Conservation (phyloP, 2,797 vertebrate genomes). For the Nothura maculosa region DNA sequence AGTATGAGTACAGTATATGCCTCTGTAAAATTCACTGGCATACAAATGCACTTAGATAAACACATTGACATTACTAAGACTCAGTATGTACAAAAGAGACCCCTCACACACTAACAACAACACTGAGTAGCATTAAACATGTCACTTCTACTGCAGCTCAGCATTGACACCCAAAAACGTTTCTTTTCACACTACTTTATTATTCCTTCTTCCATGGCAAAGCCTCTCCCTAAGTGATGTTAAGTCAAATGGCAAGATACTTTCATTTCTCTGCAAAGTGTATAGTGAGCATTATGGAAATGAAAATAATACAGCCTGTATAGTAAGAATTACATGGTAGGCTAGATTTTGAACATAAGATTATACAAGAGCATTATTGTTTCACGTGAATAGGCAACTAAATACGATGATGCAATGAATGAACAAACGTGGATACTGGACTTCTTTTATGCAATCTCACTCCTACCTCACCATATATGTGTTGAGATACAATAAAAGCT, state of each 20-base stretch:
- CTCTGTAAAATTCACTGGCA: not conserved
- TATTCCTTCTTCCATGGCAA: not conserved
- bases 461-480: constrained; percentile 61
- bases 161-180: not conserved
- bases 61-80: not conserved
- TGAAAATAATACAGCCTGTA: not conserved
- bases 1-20: not conserved
- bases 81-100: not conserved
- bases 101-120: constrained; percentile 3
- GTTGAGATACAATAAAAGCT: constrained; percentile 74
- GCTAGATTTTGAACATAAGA: constrained; percentile 30
- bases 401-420: constrained; percentile 70
- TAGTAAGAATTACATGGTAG: not conserved
- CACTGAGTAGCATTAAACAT: constrained; percentile 16
- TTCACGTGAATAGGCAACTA: constrained; percentile 70
- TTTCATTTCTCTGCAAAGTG: not conserved
- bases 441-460: constrained; percentile 51
- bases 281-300: constrained; percentile 17
- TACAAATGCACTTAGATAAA: not conserved
- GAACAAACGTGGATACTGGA: constrained; percentile 66
- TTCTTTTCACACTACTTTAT: not conserved
- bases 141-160: not conserved
- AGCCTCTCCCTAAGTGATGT: not conserved
- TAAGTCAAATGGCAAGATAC: not conserved
- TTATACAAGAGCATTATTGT: constrained; percentile 67